Conservation (phyloP, 2,113 vertebrate genomes). For the Tringa solitaria region DNA sequence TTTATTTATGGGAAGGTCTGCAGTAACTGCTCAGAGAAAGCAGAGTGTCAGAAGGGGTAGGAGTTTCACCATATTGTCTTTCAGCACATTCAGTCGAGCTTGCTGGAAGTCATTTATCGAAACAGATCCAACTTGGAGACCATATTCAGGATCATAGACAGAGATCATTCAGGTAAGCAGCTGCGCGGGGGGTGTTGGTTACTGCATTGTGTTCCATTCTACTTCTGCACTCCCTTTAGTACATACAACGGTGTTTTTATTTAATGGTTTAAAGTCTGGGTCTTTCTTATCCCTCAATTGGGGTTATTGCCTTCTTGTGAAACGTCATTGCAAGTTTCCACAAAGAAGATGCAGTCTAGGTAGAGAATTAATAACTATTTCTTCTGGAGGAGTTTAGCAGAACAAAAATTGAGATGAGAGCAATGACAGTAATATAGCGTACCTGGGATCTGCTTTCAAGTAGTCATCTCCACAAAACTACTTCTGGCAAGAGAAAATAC, state of each 20-base stretch:
- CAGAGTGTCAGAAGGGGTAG: not conserved
- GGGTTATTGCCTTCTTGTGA: not conserved
- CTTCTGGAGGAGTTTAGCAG: not conserved
- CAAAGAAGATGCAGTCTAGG: not conserved
- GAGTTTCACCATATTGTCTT: not conserved
- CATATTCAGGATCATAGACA: conserved; percentile 93
- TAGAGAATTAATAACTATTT: not conserved
- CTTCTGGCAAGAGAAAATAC: not conserved
- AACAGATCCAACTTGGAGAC: conserved; percentile 92
- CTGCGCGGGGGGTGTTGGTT: too few relatives aligned
- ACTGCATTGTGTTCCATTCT: not conserved
- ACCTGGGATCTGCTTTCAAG: not conserved
- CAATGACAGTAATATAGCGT: not conserved
- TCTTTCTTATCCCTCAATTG: not conserved
- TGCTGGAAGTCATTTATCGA: conserved; percentile 90
- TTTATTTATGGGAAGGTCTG: not conserved
- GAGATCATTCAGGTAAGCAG: conserved; percentile 88
- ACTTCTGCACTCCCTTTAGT: not conserved
- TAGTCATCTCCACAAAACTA: not conserved
- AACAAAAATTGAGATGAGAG: not conserved
- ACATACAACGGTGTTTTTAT: not conserved
- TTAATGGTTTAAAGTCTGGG: not conserved
- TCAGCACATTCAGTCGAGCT: conserved; percentile 87
- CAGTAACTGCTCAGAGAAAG: not conserved
- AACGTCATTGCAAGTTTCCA: not conserved